Evolutionary conservation across 2,888 invertebrate species (phyloP).

Genomic region (Melangyna quadrimaculata): DNA sequence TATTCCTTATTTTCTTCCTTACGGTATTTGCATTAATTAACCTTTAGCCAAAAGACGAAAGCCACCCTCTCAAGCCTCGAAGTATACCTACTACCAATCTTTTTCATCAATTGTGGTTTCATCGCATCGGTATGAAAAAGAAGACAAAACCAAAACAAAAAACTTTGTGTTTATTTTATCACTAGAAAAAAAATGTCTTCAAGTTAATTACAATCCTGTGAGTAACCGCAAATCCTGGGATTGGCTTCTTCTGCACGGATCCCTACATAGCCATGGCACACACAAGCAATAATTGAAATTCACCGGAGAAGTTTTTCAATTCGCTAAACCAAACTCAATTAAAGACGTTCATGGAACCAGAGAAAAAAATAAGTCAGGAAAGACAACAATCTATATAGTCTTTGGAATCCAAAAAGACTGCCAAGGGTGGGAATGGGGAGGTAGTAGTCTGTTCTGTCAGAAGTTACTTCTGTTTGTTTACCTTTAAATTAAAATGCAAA

Average conservation of each 20-base stretch:
- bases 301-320: constrained; percentile 72
- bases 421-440: not conserved
- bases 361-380: not conserved
- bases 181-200: constrained; percentile 47
- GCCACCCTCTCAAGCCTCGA: not conserved
- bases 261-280: constrained; percentile 25
- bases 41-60: constrained; percentile 42
- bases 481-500: constrained; percentile 72
- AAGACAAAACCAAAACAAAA: constrained; percentile 3
- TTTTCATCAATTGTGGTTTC: constrained; percentile 61
- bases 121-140: constrained; percentile 35
- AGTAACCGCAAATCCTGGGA: constrained; percentile 66
- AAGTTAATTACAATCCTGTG: constrained; percentile 70
- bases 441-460: constrained; percentile 9
- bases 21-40: constrained; percentile 70
- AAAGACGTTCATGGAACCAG: constrained; percentile 36
- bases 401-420: constrained; percentile 23
- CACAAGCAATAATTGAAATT: constrained; percentile 67
- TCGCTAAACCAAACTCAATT: constrained; percentile 68
- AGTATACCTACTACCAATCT: not conserved
- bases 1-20: constrained; percentile 32
- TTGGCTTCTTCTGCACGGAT: constrained; percentile 58
- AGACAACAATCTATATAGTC: constrained; percentile 56
- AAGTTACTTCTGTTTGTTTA: constrained; percentile 70
- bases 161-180: constrained; percentile 69